phyloP scores from a whole-genome alignment of 2,888 invertebrate species.

The Limulus polyphemus region DNA sequence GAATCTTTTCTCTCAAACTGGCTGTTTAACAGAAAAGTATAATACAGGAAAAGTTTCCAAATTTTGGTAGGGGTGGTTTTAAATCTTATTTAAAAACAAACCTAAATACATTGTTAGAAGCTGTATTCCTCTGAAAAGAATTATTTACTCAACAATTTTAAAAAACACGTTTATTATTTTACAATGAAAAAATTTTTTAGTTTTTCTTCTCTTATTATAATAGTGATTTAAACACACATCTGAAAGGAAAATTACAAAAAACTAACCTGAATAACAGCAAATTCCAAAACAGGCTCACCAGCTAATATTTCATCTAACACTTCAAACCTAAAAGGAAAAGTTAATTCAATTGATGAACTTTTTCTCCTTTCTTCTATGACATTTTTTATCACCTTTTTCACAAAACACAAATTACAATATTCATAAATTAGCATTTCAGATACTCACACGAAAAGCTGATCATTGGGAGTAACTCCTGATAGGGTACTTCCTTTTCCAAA shows the following conservation, averaged over 20 bases:
- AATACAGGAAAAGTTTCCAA: too few relatives aligned
- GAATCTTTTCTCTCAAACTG: too few relatives aligned
- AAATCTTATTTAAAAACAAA: too few relatives aligned
- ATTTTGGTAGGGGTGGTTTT: too few relatives aligned
- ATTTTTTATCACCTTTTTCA: too few relatives aligned
- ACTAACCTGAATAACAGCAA: conserved; percentile 36
- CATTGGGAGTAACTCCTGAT: conserved; percentile 28
- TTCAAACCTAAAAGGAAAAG: conserved; percentile 31
- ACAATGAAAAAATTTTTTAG: background rate
- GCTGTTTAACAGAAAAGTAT: too few relatives aligned
- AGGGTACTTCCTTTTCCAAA: conserved; percentile 30
- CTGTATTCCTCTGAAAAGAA: too few relatives aligned
- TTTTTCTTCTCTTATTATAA: too few relatives aligned
- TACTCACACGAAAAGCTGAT: conserved; percentile 35
- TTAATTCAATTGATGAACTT: background rate
- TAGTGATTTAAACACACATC: too few relatives aligned
- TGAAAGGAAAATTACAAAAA: background rate
- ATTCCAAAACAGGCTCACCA: conserved; percentile 35
- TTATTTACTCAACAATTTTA: too few relatives aligned
- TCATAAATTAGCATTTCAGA: conserved; percentile 1
- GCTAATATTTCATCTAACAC: conserved; percentile 33
- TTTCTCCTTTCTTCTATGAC: too few relatives aligned
- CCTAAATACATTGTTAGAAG: too few relatives aligned
- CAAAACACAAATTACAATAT: background rate
- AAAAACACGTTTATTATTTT: background rate